Evolutionary conservation across 2,797 vertebrate genomes (phyloP), one percentile per base, ranked within the genome.

Genomic region (Gallinago nigripennis): DNA sequence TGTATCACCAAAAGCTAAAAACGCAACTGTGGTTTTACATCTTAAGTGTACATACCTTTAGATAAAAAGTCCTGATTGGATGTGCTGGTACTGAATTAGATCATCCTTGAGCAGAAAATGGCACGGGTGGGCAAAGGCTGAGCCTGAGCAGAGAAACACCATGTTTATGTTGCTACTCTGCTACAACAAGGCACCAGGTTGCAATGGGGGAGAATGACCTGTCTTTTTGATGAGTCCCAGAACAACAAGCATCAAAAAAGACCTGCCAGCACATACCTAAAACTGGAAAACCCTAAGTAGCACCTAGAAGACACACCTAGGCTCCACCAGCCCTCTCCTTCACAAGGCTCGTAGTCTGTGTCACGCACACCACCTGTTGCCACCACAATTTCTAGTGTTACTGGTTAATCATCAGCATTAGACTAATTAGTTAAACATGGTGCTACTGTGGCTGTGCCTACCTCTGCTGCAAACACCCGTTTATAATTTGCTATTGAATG

Each of bases 181-280:
- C 11, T 48, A 13, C 7, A 48, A 15, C 7, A 3, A 54, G 9
- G 9, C 11, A 41, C 1, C 2, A 24, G 13, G 28, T 64, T 41
- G 8, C 16, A 16, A 20, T 0, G 1, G 0, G 3, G 3, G 4
- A 5, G 5, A 30, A 31, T 19, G 30, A 25, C 5, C 23, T 23
- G 5, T 7, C 53, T 20, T 23, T 12, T 63, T 0, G 1, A 37
- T 45, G 4, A 10, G 1, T 12, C 24, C 24, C 10, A 21, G 18
- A 39, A 15, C 6, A 35, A 2, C 2, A 7, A 2, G 2, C 0
- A 1, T 1, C 10, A 13, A 0, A 0, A 0, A 37, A 51, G 30
- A 43, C 14, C 21, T 13, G 1, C 8, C 13, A 71, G 15, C 13
- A 28, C 4, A 25, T 8, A 14, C 14, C 15, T 28, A 20, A 60